phyloP scores from a whole-genome alignment of 1,140 invertebrate species.

The Conopomorpha cramerella region DNA sequence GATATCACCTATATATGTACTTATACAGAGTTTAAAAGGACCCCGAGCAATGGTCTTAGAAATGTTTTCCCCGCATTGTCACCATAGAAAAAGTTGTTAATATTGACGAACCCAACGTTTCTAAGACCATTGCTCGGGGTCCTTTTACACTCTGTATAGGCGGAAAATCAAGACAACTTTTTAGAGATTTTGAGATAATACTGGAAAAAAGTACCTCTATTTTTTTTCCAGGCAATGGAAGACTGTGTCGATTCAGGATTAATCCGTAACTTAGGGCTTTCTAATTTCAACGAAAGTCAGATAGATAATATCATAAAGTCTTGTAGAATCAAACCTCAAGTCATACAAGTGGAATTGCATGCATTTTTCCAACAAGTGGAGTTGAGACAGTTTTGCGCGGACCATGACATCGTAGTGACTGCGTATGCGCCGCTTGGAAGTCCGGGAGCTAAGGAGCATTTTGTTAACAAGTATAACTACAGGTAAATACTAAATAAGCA shows the following conservation, averaged over 20 bases:
- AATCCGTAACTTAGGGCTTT: slow-evolving; percentile 75
- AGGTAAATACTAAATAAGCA: slow-evolving; percentile 29
- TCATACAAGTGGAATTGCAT: slow-evolving; percentile 81
- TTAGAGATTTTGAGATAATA: no score
- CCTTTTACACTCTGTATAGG: no score
- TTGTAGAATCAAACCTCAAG: slow-evolving; percentile 69
- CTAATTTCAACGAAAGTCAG: slow-evolving; percentile 80
- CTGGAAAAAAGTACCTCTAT: no score
- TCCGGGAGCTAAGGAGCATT: slow-evolving; percentile 53
- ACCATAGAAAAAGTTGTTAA: no score
- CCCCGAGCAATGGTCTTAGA: no score
- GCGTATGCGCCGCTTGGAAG: slow-evolving; percentile 83
- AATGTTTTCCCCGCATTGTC: no score
- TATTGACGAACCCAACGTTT: no score
- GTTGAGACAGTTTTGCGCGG: slow-evolving; percentile 74
- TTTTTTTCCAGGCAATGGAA: slow-evolving; percentile 70
- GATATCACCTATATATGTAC: no score
- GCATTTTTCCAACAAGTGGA: slow-evolving; percentile 80
- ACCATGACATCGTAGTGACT: slow-evolving; percentile 73
- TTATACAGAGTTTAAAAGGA: no score
- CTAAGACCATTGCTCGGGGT: no score
- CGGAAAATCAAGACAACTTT: no score
- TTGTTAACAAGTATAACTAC: slow-evolving; percentile 58
- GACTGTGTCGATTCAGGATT: slow-evolving; percentile 68
- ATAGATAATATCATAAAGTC: slow-evolving; percentile 67